phyloP scores from a whole-genome alignment of 2,888 invertebrate species.

The Onthophagus sagittarius region DNA sequence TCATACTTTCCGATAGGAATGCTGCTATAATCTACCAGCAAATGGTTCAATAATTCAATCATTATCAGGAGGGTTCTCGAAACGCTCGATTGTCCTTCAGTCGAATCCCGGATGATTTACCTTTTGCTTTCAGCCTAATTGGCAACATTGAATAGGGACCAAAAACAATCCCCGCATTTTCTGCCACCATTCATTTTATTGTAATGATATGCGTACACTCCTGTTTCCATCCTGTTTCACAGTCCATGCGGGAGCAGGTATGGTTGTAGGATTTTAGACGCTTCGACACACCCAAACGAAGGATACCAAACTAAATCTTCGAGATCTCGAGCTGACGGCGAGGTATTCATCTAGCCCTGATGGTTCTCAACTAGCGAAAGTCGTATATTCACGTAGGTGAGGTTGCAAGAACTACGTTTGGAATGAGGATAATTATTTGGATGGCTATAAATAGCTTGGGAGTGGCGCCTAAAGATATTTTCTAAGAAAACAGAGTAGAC shows the following conservation, averaged over 20 bases:
- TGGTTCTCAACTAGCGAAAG: not conserved
- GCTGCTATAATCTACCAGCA: not conserved
- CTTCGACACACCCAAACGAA: slow-evolving; percentile 4
- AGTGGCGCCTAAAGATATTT: not conserved
- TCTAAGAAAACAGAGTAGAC: no score
- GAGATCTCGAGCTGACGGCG: not conserved
- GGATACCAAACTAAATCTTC: not conserved
- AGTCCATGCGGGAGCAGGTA: not conserved
- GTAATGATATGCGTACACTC: slow-evolving; percentile 8
- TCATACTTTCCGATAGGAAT: not conserved
- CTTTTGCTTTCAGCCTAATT: not conserved
- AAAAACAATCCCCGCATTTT: slow-evolving; percentile 1
- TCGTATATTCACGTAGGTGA: not conserved
- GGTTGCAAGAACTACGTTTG: not conserved
- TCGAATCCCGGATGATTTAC: slow-evolving; percentile 7
- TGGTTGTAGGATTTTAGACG: not conserved
- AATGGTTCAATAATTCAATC: slow-evolving; percentile 13
- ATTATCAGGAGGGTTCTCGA: slow-evolving; percentile 2
- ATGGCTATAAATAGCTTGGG: not conserved
- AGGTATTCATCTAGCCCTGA: not conserved
- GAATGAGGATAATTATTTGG: not conserved
- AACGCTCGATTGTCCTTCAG: slow-evolving; percentile 10
- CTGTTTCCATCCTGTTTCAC: not conserved
- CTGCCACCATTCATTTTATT: slow-evolving; percentile 5
- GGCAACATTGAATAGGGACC: not conserved